phyloP scores from a whole-genome alignment of 2,888 invertebrate species.

The Papilio elwesi region DNA sequence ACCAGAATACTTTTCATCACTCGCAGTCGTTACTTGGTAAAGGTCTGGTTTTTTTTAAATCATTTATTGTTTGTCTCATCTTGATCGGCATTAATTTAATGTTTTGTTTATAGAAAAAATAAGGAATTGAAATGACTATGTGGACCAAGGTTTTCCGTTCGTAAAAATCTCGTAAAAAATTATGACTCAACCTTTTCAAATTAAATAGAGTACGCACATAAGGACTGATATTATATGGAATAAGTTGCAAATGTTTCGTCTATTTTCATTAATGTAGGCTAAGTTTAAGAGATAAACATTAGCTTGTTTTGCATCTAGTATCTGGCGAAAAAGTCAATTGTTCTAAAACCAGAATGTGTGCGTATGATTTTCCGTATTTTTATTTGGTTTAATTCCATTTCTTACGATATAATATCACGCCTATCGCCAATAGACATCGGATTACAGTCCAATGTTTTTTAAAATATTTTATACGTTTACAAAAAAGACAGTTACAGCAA shows the following conservation, averaged over 20 bases:
- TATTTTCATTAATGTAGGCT: conserved; percentile 32
- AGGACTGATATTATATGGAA: conserved; percentile 33
- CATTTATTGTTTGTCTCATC: no score
- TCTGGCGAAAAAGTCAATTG: neutral
- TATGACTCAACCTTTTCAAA: conserved; percentile 23
- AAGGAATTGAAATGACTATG: neutral
- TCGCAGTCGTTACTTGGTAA: no score
- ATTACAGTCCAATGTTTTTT: no score
- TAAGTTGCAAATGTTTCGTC: conserved; percentile 12
- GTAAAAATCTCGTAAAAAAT: neutral
- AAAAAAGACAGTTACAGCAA: no score
- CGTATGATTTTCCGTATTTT: neutral
- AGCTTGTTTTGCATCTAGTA: conserved; percentile 28
- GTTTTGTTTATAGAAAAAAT: neutral
- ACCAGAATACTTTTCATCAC: no score
- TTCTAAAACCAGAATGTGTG: neutral
- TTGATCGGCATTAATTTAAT: no score
- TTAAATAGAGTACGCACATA: conserved; percentile 26
- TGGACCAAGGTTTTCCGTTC: conserved; percentile 1
- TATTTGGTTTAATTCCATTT: neutral
- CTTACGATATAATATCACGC: no score
- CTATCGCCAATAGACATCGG: no score
- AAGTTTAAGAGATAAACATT: conserved; percentile 25
- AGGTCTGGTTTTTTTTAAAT: no score
- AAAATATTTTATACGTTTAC: no score